phyloP scores from a whole-genome alignment of 1,140 invertebrate genomes.

The Ridgeia piscesae region DNA sequence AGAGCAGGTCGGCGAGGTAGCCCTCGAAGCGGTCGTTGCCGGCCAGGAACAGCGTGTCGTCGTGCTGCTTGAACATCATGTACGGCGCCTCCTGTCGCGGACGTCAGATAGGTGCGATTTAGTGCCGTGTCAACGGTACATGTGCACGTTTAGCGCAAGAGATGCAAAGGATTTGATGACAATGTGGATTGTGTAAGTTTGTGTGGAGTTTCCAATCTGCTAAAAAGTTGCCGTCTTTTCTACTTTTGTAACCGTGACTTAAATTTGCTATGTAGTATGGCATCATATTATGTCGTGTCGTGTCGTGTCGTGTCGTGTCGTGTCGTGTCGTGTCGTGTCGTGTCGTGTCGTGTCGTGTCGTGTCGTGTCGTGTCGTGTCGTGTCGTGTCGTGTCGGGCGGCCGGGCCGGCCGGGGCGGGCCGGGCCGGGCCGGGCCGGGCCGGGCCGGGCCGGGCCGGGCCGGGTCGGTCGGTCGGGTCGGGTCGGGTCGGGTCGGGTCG shows the following conservation, averaged over 20 bases:
- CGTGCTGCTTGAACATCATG: conserved; percentile 27
- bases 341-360: conserved; percentile 18
- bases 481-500: too few species aligned
- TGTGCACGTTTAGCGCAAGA: too few species aligned
- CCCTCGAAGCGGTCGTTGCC: conserved; percentile 31
- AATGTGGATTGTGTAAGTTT: neutral
- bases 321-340: conserved; percentile 16
- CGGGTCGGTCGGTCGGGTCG: too few species aligned
- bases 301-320: conserved; percentile 18
- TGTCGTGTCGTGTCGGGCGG: neutral
- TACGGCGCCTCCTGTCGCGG: conserved; percentile 26
- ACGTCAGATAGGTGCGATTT: neutral
- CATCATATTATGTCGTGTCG: neutral
- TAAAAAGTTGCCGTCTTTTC: neutral
- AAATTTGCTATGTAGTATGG: neutral
- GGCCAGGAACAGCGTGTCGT: conserved; percentile 18
- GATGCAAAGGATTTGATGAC: neutral
- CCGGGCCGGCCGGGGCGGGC: too few species aligned
- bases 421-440: too few species aligned
- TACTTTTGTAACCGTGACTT: neutral
- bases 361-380: conserved; percentile 18
- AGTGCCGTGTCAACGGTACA: neutral
- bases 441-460: too few species aligned
- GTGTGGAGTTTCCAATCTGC: neutral
- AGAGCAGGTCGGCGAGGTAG: conserved; percentile 29